A percentile compares a stretch with the other conserved stretches of the same genome.
These are phyloP conservation scores for Choloepus didactylus DNA, from an alignment of 2,797 vertebrate genomes.

Conservation along the genomic window DNA sequence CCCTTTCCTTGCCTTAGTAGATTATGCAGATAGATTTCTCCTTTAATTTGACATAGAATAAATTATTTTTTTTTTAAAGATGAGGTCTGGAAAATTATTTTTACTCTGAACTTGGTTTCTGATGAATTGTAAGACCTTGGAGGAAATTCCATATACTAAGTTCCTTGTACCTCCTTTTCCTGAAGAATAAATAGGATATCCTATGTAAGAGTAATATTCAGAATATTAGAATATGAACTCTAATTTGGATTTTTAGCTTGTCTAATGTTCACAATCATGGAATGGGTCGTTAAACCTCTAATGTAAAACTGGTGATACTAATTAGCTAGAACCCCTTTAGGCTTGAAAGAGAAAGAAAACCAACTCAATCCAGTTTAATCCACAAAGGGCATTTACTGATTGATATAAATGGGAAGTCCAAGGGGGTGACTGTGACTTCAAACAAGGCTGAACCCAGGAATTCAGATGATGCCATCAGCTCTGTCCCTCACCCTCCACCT, in stretches of 20 bases:
- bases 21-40: not conserved
- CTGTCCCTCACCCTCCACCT: not conserved
- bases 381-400: not conserved
- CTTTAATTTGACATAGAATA: constrained; percentile 49
- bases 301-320: not conserved
- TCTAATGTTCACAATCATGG: not conserved
- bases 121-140: constrained; percentile 51
- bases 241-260: constrained; percentile 54
- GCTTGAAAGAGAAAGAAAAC: constrained; percentile 21
- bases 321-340: constrained; percentile 7
- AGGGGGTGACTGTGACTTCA: not conserved
- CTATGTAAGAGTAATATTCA: constrained; percentile 54
- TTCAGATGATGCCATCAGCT: not conserved
- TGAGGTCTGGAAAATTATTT: constrained; percentile 63
- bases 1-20: not conserved
- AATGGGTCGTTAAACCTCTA: not conserved
- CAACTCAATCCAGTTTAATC: not conserved
- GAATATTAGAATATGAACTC: constrained; percentile 60
- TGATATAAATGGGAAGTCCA: not conserved
- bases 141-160: constrained; percentile 50
- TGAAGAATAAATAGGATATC: constrained; percentile 66
- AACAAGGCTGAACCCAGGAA: not conserved
- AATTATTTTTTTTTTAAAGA: constrained; percentile 22
- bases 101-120: constrained; percentile 63
- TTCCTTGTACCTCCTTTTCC: constrained; percentile 64